Evolutionary conservation across 2,797 vertebrate genomes (phyloP).

Genomic region (Chelmon rostratus): DNA sequence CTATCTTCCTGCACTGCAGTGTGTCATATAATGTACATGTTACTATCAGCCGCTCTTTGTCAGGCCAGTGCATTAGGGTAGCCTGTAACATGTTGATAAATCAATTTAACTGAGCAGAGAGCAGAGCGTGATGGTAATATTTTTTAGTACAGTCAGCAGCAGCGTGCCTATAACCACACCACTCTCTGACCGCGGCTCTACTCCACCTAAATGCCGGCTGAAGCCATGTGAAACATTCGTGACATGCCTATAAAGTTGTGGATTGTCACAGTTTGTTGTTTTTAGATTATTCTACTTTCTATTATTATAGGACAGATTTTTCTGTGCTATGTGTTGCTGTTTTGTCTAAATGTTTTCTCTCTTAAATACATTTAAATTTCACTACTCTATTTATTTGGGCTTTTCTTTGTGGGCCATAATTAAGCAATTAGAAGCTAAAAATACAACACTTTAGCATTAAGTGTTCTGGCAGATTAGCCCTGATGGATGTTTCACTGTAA

Average conservation of each 20-base stretch:
- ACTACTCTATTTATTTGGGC: background rate
- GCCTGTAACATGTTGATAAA: constrained; percentile 34
- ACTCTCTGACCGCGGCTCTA: constrained; percentile 6
- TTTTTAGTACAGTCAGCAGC: constrained; percentile 26
- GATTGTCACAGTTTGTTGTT: background rate
- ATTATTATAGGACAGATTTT: background rate
- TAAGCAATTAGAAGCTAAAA: background rate
- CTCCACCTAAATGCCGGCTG: background rate
- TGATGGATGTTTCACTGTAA: background rate
- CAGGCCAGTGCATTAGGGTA: constrained; percentile 26
- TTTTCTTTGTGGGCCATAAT: background rate
- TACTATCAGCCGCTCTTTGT: constrained; percentile 38
- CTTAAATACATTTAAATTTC: background rate
- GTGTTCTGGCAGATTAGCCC: background rate
- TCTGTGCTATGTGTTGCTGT: background rate
- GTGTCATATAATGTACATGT: constrained; percentile 68
- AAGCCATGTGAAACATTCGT: background rate
- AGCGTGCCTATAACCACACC: background rate
- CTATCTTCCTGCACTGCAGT: constrained; percentile 69
- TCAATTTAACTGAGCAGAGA: constrained; percentile 43
- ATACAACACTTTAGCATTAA: background rate
- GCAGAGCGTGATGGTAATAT: constrained; percentile 1
- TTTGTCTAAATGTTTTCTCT: background rate
- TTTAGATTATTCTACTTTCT: background rate
- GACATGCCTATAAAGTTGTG: background rate